Evolutionary conservation across 2,888 invertebrate genomes (phyloP), one percentile per base, ranked within the genome.

Genomic region (Noctua janthe): DNA sequence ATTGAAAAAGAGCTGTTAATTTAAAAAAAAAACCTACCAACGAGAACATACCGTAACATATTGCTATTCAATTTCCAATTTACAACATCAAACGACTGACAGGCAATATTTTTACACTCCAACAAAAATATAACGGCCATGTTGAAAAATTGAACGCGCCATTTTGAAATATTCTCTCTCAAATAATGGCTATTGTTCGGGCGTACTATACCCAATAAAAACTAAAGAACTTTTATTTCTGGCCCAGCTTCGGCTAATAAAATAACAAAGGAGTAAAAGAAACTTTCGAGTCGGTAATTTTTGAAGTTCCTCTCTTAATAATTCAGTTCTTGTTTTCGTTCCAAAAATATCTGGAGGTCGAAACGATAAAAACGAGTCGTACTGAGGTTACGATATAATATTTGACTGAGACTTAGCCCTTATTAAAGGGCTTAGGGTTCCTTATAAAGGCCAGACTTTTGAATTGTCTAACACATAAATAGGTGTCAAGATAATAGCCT

Each of bases 251-350:
- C 76, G 78, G 49, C 67, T 70, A 71, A 79, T 88, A 83, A 90
- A 89, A 85, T 71, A 78, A 87, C 87, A 89, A 90, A 85, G 73
- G 76, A n/a, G 72, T 43, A 17, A 43, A 73, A 73, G 43, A 39
- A 76, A 83, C 69, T 83, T 88, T 71, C 49, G 51, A 62, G 71
- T 76, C 76, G 70, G 77, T 83, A 67, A 80, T 78, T 87, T 89
- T 89, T 81, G 74, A 83, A 76, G 78, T 80, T 77, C 47, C 64
- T 29, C 43, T 62, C 43, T 56, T 83, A 51, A 76, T 76, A 79
- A 76, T 67, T n/a, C 39, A 67, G 74, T 79, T 79, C 49, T 82
- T 81, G 66, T 89, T 80, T 82, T 81, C 56, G 76, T 74, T 84
- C 66, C 49, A 51, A 80, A 78, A 79, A 79, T 80, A 80, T 67